Base-by-base conservation (phyloP, 2,797 vertebrate genomes). In the Poecilia gillii region DNA sequence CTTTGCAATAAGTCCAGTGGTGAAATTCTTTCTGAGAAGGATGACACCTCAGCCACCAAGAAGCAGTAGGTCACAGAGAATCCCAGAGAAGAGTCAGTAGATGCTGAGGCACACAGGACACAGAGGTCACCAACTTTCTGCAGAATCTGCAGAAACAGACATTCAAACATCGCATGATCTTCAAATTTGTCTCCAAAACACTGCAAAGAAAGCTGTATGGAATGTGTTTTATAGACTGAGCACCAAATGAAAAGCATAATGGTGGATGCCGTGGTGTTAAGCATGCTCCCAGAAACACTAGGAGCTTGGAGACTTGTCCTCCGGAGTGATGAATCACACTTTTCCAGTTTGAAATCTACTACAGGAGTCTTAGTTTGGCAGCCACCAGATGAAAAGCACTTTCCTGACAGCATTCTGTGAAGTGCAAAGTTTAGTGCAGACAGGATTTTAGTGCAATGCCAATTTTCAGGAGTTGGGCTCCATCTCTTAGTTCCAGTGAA, bases 401-500 rank as follows among this genome's bases (percentile, higher is more conserved):
- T 68, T 68, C 36, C 36, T 68, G 18, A 41, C 64, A 39, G 12
- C 66, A 70, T 45, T 45, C 2, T 70, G 11, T n/a, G 39, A 70
- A 70, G 68, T 45, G 25, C 41, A 46, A 71, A 71, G 41, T 46
- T 16, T 46, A 28, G 25, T 71, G 12, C 6, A 46, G 41, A 28
- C 3, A n/a, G 41, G 25, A 71, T 71, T 45, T 45, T n/a, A 11
- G 31, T 45, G 41, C 25, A 45, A 36, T 28, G 41, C 13, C 25
- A 3, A 14, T 28, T 28, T 71, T 16, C 25, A 45, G 68, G 41
- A 46, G 25, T 7, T 71, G 13, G 25, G 41, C 68, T 45, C 41
- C 68, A 14, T 18, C 41, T 71, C 68, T 71, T 71, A 71, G 68
- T 71, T 71, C 68, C 5, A 46, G 41, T 46, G 9, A 71, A 71